Evolutionary conservation across 2,797 vertebrate genomes (phyloP), one percentile per base, ranked within the genome.

Genomic region (Anabas testudineus): DNA sequence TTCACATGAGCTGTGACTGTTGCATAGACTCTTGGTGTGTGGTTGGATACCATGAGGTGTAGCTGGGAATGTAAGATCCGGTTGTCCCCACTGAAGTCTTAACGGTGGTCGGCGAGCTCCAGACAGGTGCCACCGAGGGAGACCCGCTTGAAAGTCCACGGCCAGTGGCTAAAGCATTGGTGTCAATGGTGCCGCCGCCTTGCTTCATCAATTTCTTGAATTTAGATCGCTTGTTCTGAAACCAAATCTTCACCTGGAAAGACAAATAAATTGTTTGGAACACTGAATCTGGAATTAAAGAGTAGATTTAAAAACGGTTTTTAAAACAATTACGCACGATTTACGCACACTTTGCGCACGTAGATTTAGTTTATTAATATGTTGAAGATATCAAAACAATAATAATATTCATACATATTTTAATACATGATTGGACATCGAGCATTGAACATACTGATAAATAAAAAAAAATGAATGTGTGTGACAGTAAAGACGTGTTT

Each of bases 11-110:
- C 67, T 98, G 97, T 53, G 97, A 95, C 90, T 99, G 97, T 94
- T 98, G 97, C 97, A 99, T 96, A 95, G 97, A 96, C 95, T 99
- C 97, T 94, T 98, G 97, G 93, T 99, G 97, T 57, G 97, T 92
- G 67, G 95, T 96, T 65, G 97, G 97, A 60, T 99, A 99, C 97
- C 97, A 99, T 24, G 97, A 98, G 54, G 97, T 99, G 94, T 99
- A 99, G 94, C 96, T 97, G 92, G 97, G 97, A 71, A 99, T 98
- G 94, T 99, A 99, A 67, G 97, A 95, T 73, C 95, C 95, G 53
- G 95, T 92, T 16, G 95, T 95, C 58, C 95, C 95, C 81, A 95
- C 94, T 0, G 97, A 94, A 45, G 93, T 93, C 92, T 99, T 99
- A 62, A 95, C 96, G 55, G 95, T 94, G 48, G 95, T 91, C 81